Base-by-base conservation (phyloP, 2,888 invertebrate species). In the Aspidapion aeneum region DNA sequence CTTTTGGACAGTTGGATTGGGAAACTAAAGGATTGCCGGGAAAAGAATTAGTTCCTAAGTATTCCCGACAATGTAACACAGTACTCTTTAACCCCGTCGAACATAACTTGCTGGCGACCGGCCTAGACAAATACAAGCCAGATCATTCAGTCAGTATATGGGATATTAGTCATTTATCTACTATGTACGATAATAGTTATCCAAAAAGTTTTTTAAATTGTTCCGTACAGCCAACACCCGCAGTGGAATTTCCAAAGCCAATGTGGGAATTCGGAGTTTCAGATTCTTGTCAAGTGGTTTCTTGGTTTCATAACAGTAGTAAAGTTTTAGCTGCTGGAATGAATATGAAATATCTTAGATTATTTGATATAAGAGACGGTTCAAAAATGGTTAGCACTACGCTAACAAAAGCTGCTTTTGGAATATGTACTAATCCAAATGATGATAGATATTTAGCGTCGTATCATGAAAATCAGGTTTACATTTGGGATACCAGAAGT, bases 141-240 rank as follows among this genome's bases (percentile, higher is more conserved):
- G 97, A 97, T 78, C 89, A 90, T 77, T 94, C 93, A 63, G 87
- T 97, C 51, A 83, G 94, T 5, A 84, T 97, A 56, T 98, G 96
- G 96, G 96, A 98, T 79, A 88, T 93, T 54, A 84, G 83, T 70
- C 81, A 82, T 72, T 79, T 84, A 0, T 72, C 74, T 64, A 66
- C 65, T 21, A 68, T 63, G 62, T 50, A 61, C 12, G 61, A 65
- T 12, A 35, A 35, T 35, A 35, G 35, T 12, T 17, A 18, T n/a
- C 20, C 35, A 49, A 71, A 67, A 62, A 69, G 67, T 20, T 71
- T 71, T 2, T 65, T 72, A 70, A 58, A 76, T 57, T 69, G 79
- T 0, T 78, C 79, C 48, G 74, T 73, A 58, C 74, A 80, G 21
- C 71, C 73, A 69, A 76, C 72, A 73, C 82, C 78, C 71, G 84